phyloP scores from a whole-genome alignment of 1,140 invertebrate genomes.

The Leptinotarsa undecemlineata region DNA sequence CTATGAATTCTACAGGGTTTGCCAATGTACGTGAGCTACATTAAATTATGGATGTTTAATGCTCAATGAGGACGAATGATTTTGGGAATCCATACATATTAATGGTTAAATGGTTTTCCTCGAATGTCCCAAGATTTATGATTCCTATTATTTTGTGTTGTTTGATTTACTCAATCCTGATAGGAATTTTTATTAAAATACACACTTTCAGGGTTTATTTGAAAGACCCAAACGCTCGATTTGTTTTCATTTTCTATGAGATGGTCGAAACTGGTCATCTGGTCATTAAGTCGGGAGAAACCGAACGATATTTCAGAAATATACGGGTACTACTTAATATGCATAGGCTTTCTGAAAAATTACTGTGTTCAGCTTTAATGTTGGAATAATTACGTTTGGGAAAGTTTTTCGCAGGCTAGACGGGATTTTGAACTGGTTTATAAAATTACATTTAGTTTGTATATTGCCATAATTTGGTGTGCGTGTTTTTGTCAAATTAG shows the following conservation, averaged over 20 bases:
- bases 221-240: no score
- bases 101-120: slow-evolving; percentile 8
- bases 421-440: slow-evolving; percentile 1
- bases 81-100: slow-evolving; percentile 17
- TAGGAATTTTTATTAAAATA: no score
- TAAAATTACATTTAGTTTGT: background rate
- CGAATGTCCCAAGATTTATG: background rate
- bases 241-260: no score
- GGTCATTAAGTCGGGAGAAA: background rate
- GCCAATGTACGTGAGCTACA: slow-evolving; percentile 14
- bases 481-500: slow-evolving; percentile 1
- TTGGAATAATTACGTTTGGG: background rate
- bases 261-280: background rate
- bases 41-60: background rate
- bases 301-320: slow-evolving; percentile 1
- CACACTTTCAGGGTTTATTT: no score
- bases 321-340: background rate
- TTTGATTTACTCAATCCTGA: no score
- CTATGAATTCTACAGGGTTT: background rate
- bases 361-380: background rate
- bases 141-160: background rate
- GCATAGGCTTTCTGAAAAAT: slow-evolving; percentile 5
- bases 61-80: background rate
- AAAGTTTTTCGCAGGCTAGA: slow-evolving; percentile 1
- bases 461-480: background rate